phyloP scores from a whole-genome alignment of 2,888 invertebrate species.

The Rhamnusium bicolor region DNA sequence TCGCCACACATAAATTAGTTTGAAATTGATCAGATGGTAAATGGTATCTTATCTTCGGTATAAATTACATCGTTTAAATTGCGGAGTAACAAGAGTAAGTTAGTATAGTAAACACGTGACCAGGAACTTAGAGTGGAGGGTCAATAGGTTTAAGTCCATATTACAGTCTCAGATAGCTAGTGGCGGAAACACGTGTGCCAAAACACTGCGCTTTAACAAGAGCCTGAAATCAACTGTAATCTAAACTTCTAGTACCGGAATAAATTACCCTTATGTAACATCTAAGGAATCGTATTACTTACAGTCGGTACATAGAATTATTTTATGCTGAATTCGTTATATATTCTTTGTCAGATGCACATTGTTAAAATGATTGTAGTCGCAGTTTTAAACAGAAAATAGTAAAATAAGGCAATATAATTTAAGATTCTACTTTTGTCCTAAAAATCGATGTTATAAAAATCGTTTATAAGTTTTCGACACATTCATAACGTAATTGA shows the following conservation, averaged over 20 bases:
- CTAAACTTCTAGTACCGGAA: slow-evolving; percentile 26
- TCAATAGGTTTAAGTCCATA: slow-evolving; percentile 34
- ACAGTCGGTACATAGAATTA: not conserved
- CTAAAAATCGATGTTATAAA: too few species aligned
- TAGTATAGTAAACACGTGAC: slow-evolving; percentile 33
- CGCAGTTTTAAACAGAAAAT: too few species aligned
- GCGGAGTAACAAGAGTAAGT: slow-evolving; percentile 26
- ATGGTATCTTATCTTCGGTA: slow-evolving; percentile 35
- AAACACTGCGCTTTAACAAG: slow-evolving; percentile 27
- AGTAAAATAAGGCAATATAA: too few species aligned
- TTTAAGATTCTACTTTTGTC: too few species aligned
- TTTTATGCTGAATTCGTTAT: not conserved
- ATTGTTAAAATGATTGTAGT: too few species aligned
- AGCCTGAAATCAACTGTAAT: slow-evolving; percentile 10
- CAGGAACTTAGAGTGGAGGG: slow-evolving; percentile 27
- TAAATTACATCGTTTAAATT: slow-evolving; percentile 33
- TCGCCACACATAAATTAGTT: slow-evolving; percentile 18
- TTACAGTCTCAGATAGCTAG: slow-evolving; percentile 13
- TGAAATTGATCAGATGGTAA: slow-evolving; percentile 27
- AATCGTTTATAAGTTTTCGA: too few species aligned
- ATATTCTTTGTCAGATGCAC: too few species aligned
- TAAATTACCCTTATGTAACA: slow-evolving; percentile 28
- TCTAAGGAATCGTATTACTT: not conserved
- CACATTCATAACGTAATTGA: too few species aligned
- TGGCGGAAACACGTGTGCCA: slow-evolving; percentile 39